A percentile compares a stretch with the other conserved stretches of the same genome.
Evolutionary conservation across 1,140 invertebrate species (phyloP).

Genomic region (Calliphora vicina): DNA sequence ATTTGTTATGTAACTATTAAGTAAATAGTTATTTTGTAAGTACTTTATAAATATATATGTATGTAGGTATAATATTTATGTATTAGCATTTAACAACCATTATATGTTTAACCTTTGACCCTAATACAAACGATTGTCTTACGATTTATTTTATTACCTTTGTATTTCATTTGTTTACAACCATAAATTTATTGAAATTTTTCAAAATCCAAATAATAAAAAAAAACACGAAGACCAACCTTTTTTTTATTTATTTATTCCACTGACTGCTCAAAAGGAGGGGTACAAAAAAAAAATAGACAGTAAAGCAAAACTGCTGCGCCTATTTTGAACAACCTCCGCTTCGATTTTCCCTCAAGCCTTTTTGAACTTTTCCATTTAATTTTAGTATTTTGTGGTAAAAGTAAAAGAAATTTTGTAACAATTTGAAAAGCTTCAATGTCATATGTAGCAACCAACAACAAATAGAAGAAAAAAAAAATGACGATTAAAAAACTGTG

Average conservation of each 20-base stretch:
- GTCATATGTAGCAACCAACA: not conserved
- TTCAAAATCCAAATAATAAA: not conserved
- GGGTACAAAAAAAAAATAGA: not conserved
- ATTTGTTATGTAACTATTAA: too few species aligned
- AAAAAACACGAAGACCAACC: not conserved
- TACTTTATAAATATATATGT: too few species aligned
- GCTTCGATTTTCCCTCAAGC: not conserved
- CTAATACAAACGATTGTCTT: not conserved
- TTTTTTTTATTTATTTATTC: not conserved
- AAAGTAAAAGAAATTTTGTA: not conserved
- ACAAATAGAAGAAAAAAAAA: too few species aligned
- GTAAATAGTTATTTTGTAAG: too few species aligned
- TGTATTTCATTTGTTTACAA: not conserved
- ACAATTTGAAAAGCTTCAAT: not conserved
- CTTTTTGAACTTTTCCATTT: not conserved
- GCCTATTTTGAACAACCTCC: slow-evolving; percentile 9
- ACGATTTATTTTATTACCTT: not conserved
- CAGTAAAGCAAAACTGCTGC: not conserved
- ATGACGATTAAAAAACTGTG: not conserved
- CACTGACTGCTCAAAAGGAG: not conserved
- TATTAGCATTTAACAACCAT: not conserved
- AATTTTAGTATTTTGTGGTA: not conserved
- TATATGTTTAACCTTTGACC: not conserved
- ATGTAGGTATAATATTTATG: too few species aligned
- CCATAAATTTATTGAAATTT: not conserved